Conservation (phyloP, 2,113 vertebrate genomes). For the Atractosteus spatula region DNA sequence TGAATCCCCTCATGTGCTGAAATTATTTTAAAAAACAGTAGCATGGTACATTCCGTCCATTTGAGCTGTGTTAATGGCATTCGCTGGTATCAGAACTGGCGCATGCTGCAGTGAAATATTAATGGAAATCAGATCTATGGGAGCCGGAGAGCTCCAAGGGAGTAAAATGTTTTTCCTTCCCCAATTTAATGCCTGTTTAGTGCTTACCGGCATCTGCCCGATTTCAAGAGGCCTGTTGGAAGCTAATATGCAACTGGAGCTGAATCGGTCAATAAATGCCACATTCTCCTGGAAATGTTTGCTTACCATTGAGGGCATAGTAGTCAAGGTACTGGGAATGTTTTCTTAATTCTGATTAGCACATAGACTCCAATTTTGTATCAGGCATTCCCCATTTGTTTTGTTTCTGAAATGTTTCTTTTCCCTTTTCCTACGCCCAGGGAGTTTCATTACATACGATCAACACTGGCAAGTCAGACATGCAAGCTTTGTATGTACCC, state of each 20-base stretch:
- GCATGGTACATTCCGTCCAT: conserved; percentile 31
- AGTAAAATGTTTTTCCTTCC: conserved; percentile 43
- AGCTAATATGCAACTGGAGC: not conserved
- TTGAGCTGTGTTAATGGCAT: conserved; percentile 7
- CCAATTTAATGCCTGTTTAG: conserved; percentile 43
- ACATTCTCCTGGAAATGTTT: not conserved
- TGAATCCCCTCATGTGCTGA: too few relatives aligned
- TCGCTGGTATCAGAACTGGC: conserved; percentile 1
- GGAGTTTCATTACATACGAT: too few relatives aligned
- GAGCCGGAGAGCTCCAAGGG: conserved; percentile 23
- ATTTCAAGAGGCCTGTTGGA: not conserved
- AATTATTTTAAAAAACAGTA: too few relatives aligned
- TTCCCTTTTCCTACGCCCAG: too few relatives aligned
- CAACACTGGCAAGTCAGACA: too few relatives aligned
- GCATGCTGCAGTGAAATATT: conserved; percentile 38
- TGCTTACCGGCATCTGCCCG: conserved; percentile 4
- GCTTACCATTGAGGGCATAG: not conserved
- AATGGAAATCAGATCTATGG: conserved; percentile 45
- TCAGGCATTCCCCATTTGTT: too few relatives aligned
- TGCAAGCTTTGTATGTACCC: too few relatives aligned
- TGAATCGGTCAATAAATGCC: not conserved
- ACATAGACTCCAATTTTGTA: too few relatives aligned
- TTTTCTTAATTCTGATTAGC: not conserved
- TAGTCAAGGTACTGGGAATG: not conserved
- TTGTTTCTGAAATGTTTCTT: too few relatives aligned